Conservation (phyloP, 2,888 invertebrate genomes). For the Macroteleia sp. region DNA sequence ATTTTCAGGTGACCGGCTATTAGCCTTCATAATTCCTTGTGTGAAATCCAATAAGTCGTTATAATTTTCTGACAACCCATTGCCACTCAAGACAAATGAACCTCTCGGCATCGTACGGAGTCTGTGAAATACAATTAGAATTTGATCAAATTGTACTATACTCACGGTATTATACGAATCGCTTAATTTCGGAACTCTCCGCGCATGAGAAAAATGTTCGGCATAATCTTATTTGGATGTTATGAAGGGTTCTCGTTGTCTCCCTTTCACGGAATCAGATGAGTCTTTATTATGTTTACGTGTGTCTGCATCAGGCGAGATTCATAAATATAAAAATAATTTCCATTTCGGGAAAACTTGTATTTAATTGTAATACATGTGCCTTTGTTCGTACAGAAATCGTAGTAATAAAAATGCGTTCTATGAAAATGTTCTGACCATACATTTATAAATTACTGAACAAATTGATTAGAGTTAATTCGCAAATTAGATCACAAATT, state of each 20-base stretch:
- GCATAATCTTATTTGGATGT: slow-evolving; percentile 44
- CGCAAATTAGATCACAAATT: too few relatives aligned
- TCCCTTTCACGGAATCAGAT: slow-evolving; percentile 13
- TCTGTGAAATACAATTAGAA: slow-evolving; percentile 37
- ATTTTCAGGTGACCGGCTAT: slow-evolving; percentile 57
- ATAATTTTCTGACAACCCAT: slow-evolving; percentile 48
- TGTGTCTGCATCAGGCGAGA: too few relatives aligned
- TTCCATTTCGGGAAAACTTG: too few relatives aligned
- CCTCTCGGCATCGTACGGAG: slow-evolving; percentile 8
- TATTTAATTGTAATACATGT: too few relatives aligned
- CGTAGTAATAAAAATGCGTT: too few relatives aligned
- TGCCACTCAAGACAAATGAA: slow-evolving; percentile 39
- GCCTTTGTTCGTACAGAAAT: too few relatives aligned
- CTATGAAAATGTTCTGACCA: too few relatives aligned
- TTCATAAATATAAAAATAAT: too few relatives aligned
- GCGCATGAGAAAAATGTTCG: slow-evolving; percentile 42
- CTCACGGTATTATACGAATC: slow-evolving; percentile 52
- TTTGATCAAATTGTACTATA: slow-evolving; percentile 52
- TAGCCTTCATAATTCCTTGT: slow-evolving; percentile 27
- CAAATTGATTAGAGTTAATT: too few relatives aligned
- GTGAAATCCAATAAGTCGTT: slow-evolving; percentile 57
- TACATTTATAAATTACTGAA: too few relatives aligned
- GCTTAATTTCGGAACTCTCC: slow-evolving; percentile 28
- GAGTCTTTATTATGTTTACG: slow-evolving; percentile 40
- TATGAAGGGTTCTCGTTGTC: slow-evolving; percentile 35